Percentiles rank a stretch among this genome's conserved stretches.
Conservation (phyloP, 1,140 invertebrate genomes). For the Tetraneura akinire region DNA sequence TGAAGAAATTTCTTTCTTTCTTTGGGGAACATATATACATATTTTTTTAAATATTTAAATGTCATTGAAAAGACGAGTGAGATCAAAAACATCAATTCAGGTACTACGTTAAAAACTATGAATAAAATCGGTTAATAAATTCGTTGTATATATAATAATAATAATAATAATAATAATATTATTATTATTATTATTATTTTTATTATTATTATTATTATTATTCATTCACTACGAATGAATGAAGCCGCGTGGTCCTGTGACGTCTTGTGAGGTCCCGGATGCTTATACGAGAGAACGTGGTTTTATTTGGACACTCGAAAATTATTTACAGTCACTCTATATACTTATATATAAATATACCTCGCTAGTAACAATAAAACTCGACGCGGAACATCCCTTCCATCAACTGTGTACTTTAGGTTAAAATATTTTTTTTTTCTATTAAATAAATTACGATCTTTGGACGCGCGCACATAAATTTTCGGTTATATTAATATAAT, state of each 20-base stretch:
- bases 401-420: background rate
- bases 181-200: constrained; percentile 27
- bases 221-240: background rate
- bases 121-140: constrained; percentile 34
- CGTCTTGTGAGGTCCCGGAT: constrained; percentile 39
- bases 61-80: constrained; percentile 4
- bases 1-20: constrained; percentile 3
- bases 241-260: background rate
- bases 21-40: background rate
- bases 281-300: constrained; percentile 29
- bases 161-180: constrained; percentile 15
- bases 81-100: constrained; percentile 8
- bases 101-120: constrained; percentile 39
- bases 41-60: constrained; percentile 4
- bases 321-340: constrained; percentile 46
- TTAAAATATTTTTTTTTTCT: background rate
- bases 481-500: constrained; percentile 19
- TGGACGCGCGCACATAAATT: constrained; percentile 21
- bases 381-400: constrained; percentile 18
- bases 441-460: constrained; percentile 34
- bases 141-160: background rate
- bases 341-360: constrained; percentile 15
- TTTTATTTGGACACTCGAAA: constrained; percentile 48
- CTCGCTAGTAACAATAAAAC: constrained; percentile 41
- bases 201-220: background rate